A percentile compares a stretch with the other conserved stretches of the same genome.
phyloP scores from a whole-genome alignment of 2,113 vertebrate genomes.

The Otis tarda region DNA sequence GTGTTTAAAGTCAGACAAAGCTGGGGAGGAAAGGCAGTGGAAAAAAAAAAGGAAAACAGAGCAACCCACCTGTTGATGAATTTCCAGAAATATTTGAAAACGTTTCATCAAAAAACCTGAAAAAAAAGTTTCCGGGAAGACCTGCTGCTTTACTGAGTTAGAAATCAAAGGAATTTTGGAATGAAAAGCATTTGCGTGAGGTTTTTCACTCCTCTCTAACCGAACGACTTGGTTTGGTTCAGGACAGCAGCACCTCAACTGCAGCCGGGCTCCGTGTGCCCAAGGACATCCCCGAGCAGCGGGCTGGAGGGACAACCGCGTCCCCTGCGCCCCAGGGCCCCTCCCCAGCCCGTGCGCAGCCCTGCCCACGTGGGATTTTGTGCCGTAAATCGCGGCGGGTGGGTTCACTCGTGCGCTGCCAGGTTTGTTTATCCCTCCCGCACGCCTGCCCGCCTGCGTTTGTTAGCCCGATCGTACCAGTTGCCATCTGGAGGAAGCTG shows the following conservation, averaged over 20 bases:
- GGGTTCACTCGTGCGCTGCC: background rate
- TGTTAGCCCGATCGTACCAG: background rate
- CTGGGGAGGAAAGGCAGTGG: background rate
- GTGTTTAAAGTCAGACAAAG: background rate
- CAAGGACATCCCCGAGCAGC: background rate
- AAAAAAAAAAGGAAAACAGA: background rate
- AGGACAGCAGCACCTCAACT: background rate
- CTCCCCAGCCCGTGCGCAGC: background rate
- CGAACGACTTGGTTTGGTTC: rapidly evolving
- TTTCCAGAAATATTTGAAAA: background rate
- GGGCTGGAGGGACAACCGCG: rapidly evolving
- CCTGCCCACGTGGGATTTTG: rapidly evolving
- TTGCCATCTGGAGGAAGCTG: slow-evolving; percentile 44
- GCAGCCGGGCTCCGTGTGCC: background rate
- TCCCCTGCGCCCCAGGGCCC: background rate
- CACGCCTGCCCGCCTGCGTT: background rate
- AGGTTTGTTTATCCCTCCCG: slow-evolving; percentile 17
- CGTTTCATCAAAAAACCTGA: background rate
- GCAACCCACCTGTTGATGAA: background rate
- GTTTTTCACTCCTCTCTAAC: background rate
- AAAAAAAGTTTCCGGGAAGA: background rate
- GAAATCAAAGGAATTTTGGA: background rate
- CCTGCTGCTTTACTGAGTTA: background rate
- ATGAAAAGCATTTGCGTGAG: background rate
- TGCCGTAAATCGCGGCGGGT: background rate